Evolutionary conservation across 2,113 vertebrate genomes (phyloP), one percentile per base, ranked within the genome.

Genomic region (Clarias magur): DNA sequence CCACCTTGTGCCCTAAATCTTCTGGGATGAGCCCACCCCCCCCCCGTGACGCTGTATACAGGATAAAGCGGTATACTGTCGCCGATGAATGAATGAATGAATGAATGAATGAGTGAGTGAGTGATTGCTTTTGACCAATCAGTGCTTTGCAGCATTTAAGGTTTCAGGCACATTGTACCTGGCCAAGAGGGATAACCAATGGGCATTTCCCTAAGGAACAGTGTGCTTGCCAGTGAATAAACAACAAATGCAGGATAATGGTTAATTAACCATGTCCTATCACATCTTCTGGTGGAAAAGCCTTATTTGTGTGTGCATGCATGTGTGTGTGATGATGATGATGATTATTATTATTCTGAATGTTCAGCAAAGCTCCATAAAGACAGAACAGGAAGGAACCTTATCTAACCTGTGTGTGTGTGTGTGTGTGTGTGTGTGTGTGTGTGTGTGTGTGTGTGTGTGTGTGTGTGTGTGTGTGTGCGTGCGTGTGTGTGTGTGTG

Each of bases 311-410:
- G 48, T n/a, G 30, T n/a, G 23, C 12, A 42, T 25, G 42, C 53
- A 42, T 75, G 72, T 75, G 72, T 73, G 48, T 54, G 23, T 42
- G 42, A 42, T 42, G 42, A 42, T 42, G 42, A 42, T 42, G 6
- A 48, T 48, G 48, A 48, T 48, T 93, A 93, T 92, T 94, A 95
- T 94, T 93, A 91, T 88, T 88, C 86, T 88, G 91, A 92, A 91
- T 17, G 62, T 75, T 87, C 90, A 88, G 91, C 91, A 85, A 92
- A 89, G 88, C 91, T 91, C 86, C 86, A 89, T 76, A 83, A 91
- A 92, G 90, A 93, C 88, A 89, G 90, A 90, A 88, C 90, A 91
- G 88, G 91, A 91, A 93, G 91, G 83, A 92, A 93, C 93, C 88
- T 89, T 92, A 93, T 94, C 93, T 88, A 11, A 70, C 53, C 78